A percentile compares a stretch with the other conserved stretches of the same genome.
These are phyloP conservation scores for Cirrhinus mrigala DNA, from an alignment of 2,797 vertebrate species.

Conservation along the genomic window DNA sequence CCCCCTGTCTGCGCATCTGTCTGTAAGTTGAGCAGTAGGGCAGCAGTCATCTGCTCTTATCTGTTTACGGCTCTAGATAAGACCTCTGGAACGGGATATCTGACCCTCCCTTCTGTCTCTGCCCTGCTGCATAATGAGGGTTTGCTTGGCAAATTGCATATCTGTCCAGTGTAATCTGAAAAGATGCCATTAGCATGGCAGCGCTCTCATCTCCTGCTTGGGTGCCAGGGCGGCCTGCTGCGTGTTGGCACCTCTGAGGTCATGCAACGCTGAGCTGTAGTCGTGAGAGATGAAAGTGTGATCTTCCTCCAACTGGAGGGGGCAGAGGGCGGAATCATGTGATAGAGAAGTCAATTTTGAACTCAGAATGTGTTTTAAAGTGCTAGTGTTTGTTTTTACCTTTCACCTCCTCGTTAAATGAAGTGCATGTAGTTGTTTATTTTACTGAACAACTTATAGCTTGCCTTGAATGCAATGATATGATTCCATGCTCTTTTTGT, in stretches of 20 bases:
- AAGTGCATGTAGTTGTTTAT: not conserved
- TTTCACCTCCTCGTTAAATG: not conserved
- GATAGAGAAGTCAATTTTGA: not conserved
- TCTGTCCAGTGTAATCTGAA: slow-evolving; percentile 85
- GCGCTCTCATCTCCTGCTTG: slow-evolving; percentile 73
- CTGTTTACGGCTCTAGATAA: slow-evolving; percentile 86
- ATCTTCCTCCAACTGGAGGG: not conserved
- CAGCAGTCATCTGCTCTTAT: slow-evolving; percentile 79
- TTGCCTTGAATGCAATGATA: not conserved
- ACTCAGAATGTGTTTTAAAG: slow-evolving; percentile 10
- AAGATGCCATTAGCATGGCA: slow-evolving; percentile 86
- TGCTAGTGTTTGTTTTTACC: slow-evolving; percentile 1
- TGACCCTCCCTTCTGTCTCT: slow-evolving; percentile 74
- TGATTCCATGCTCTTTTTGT: not conserved
- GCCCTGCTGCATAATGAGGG: slow-evolving; percentile 78
- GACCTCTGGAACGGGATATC: slow-evolving; percentile 81
- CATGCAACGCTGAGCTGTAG: slow-evolving; percentile 29
- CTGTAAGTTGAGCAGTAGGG: slow-evolving; percentile 71
- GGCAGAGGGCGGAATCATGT: slow-evolving; percentile 10
- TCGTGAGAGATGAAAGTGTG: slow-evolving; percentile 5
- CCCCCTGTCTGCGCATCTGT: slow-evolving; percentile 40
- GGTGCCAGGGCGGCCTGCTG: slow-evolving; percentile 68
- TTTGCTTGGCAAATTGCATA: slow-evolving; percentile 84
- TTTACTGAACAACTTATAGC: not conserved
- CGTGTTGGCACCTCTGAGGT: slow-evolving; percentile 13